These are phyloP conservation scores for Eupithecia pulchellata DNA, from an alignment of 2,888 invertebrate genomes.

Conservation along the genomic window DNA sequence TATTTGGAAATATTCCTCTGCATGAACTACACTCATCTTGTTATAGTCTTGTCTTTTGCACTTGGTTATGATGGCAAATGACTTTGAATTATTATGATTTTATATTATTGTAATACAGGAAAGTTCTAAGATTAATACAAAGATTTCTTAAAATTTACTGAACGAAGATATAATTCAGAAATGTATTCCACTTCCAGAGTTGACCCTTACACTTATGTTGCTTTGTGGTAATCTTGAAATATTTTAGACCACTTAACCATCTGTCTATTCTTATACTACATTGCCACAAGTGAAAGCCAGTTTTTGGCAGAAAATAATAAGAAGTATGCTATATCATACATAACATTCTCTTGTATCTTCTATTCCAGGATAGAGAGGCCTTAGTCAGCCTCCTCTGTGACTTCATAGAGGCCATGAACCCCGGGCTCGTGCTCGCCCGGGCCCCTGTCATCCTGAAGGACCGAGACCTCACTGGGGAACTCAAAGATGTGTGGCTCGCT, in stretches of 20 bases:
- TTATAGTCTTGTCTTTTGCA: too few species aligned
- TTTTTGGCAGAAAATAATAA: background rate
- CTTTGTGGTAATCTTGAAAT: background rate
- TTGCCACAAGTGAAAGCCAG: background rate
- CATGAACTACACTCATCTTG: background rate
- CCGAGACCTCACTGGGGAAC: slow-evolving; percentile 89
- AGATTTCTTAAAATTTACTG: background rate
- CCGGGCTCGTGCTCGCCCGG: slow-evolving; percentile 86
- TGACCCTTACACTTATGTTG: background rate
- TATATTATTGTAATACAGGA: background rate
- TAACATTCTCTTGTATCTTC: background rate
- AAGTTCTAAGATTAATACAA: background rate
- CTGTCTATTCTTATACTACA: background rate
- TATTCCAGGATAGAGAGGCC: slow-evolving; percentile 86
- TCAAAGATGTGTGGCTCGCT: slow-evolving; percentile 90
- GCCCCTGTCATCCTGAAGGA: slow-evolving; percentile 87
- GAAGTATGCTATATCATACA: background rate
- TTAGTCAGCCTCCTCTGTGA: slow-evolving; percentile 89
- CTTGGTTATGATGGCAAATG: background rate
- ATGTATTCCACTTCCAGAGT: background rate
- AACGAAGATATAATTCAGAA: background rate
- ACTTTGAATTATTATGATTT: background rate
- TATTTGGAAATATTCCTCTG: too few species aligned
- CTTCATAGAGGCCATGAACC: slow-evolving; percentile 90
- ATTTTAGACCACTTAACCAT: background rate